Evolutionary conservation across 2,888 invertebrate species (phyloP), one percentile per base, ranked within the genome.

Genomic region (Brassicogethes aeneus): DNA sequence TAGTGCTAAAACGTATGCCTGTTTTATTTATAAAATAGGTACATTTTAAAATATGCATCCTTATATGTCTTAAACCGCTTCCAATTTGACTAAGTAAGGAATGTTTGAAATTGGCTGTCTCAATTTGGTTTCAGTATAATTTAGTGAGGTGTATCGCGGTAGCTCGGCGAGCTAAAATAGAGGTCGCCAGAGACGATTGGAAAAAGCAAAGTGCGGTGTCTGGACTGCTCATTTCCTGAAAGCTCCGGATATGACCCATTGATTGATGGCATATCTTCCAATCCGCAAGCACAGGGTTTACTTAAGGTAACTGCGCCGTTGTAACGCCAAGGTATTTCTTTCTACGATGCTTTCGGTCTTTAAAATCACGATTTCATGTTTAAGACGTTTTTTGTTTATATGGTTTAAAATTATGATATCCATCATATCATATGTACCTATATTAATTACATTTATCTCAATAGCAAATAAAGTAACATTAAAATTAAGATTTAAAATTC

Each of bases 211-310:
- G 30, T 37, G 13, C 17, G 17, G 30, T 16, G 33, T 39, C 39
- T 39, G 33, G 32, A 14, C 39, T 16, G 36, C 37, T 46, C 45
- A 50, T 50, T 50, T 50, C 46, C 48, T 47, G 46, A 50, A 46
- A 47, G 45, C 43, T 39, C 44, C 44, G 46, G 50, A 48, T 50
- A 48, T 46, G 48, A 50, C 40, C 36, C 47, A 44, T 46, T 50
- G 48, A 50, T 48, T 48, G 48, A 48, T 50, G 45, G 44, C 45
- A 37, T 36, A 39, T 40, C 34, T 23, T 34, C 34, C 34, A 10
- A 34, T 35, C 34, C 34, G 29, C 34, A 37, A 33, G 17, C 17
- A 37, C 29, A 23, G 37, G 37, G 30, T 37, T 23, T 23, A 23
- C 23, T 23, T 23, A 23, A n/a, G 23, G 23, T 2, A 13, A 8